Percentiles rank a stretch among this genome's conserved stretches.
Evolutionary conservation across 2,888 invertebrate genomes (phyloP).

Genomic region (Stegana nigrithorax): DNA sequence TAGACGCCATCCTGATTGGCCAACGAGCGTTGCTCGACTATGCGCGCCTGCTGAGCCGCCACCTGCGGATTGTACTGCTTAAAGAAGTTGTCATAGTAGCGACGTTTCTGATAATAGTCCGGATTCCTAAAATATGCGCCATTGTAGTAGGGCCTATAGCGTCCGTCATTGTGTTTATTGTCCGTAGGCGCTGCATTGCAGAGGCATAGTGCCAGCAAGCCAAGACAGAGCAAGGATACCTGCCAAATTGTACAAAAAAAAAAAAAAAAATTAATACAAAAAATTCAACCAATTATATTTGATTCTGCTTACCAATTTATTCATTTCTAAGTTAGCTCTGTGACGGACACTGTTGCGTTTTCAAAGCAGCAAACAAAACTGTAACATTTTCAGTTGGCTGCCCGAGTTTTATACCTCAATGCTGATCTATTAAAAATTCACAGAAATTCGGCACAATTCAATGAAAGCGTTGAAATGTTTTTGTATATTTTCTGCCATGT

Average conservation of each 20-base stretch:
- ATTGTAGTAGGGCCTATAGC: constrained; percentile 47
- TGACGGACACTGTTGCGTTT: constrained; percentile 27
- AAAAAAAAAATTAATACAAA: neutral
- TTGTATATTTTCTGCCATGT: constrained; percentile 26
- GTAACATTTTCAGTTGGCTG: constrained; percentile 37
- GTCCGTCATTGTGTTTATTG: constrained; percentile 22
- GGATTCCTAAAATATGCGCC: constrained; percentile 51
- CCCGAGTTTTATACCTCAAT: constrained; percentile 42
- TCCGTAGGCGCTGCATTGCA: constrained; percentile 29
- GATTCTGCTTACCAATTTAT: constrained; percentile 40
- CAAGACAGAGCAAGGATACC: constrained; percentile 35
- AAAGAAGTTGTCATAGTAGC: constrained; percentile 54
- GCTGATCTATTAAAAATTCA: neutral
- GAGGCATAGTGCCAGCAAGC: constrained; percentile 32
- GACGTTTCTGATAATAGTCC: constrained; percentile 48
- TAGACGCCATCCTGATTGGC: constrained; percentile 51
- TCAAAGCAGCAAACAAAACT: constrained; percentile 44
- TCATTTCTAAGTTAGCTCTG: constrained; percentile 4
- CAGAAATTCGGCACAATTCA: neutral
- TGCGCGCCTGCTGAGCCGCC: constrained; percentile 48
- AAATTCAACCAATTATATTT: too few relatives aligned
- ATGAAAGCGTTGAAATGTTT: neutral
- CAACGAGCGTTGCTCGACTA: constrained; percentile 44
- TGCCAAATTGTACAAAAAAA: constrained; percentile 10
- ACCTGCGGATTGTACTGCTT: constrained; percentile 54